phyloP scores from a whole-genome alignment of 2,888 invertebrate genomes.

The Eumacrocentrus americanus region DNA sequence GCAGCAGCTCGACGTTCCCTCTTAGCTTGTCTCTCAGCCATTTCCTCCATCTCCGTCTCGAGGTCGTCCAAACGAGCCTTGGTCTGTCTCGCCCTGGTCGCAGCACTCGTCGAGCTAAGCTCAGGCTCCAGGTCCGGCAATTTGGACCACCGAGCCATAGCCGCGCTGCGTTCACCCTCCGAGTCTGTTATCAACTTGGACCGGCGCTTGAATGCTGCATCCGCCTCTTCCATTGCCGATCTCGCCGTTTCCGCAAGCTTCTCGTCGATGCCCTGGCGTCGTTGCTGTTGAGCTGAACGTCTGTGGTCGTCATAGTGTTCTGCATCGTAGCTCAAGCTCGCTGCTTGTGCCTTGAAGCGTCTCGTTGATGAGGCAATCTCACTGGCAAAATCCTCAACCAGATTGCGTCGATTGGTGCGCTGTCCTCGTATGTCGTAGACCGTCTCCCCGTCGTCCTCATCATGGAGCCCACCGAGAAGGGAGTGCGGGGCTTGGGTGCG shows the following conservation, averaged over 20 bases:
- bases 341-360: conserved; percentile 63
- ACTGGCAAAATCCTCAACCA: conserved; percentile 61
- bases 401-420: conserved; percentile 56
- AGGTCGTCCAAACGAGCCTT: conserved; percentile 74
- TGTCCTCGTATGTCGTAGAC: conserved; percentile 70
- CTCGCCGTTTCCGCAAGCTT: conserved; percentile 40
- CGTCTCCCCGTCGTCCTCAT: conserved; percentile 63
- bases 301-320: conserved; percentile 62
- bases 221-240: conserved; percentile 64
- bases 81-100: conserved; percentile 69
- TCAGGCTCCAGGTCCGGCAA: conserved; percentile 58
- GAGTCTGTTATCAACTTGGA: conserved; percentile 54
- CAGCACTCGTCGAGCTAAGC: conserved; percentile 64
- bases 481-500: conserved; percentile 43
- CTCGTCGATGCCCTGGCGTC: conserved; percentile 39
- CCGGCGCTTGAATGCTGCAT: conserved; percentile 63
- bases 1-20: conserved; percentile 76
- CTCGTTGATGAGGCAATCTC: conserved; percentile 62
- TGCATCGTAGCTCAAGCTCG: conserved; percentile 68
- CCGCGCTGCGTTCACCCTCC: conserved; percentile 63
- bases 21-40: conserved; percentile 72
- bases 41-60: conserved; percentile 77
- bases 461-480: conserved; percentile 23
- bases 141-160: conserved; percentile 72
- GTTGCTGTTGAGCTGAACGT: conserved; percentile 6